Evolutionary conservation across 2,888 invertebrate genomes (phyloP), one percentile per base, ranked within the genome.

Genomic region (Mactromeris polynyma): DNA sequence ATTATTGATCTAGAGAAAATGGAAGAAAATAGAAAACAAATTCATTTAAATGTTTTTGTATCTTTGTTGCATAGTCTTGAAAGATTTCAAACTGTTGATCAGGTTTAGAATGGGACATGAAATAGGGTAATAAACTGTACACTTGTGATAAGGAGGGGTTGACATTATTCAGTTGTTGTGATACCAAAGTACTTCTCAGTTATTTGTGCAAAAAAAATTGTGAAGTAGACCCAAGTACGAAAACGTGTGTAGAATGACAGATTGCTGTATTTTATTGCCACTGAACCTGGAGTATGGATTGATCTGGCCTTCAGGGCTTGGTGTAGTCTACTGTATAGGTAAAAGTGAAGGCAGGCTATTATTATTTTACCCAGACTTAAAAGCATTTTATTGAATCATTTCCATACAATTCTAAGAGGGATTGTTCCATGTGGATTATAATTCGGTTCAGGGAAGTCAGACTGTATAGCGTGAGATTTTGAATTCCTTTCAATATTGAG

Each of bases 31-130:
- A 17, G 40, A 40, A 38, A 78, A 78, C 78, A 78, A 40, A 40
- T 80, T 80, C 80, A 80, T 80, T 80, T 80, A 80, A 80, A 80
- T 80, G 31, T 51, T 80, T 80, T 80, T 51, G 80, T 80, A 80
- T 42, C 80, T 51, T 80, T 51, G 80, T 80, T 80, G 51, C 7
- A 31, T 80, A 80, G 79, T 31, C 33, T 80, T 80, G 51, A 31
- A 11, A 80, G 42, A 51, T 51, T 51, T 46, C 80, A 51, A 80
- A 51, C 17, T 73, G 51, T 17, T 80, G 80, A 80, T 80, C 51
- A 80, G 14, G 73, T 46, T 80, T 31, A 42, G 31, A 80, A 51
- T 33, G 19, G 1, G 81, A 81, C 81, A 38, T 81, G 36, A 81
- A 58, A 58, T 81, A 38, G 36, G 21, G 58, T 64, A 58, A 58